Base-by-base conservation (phyloP, 2,797 vertebrate species). In the Pogonophryne albipinna region DNA sequence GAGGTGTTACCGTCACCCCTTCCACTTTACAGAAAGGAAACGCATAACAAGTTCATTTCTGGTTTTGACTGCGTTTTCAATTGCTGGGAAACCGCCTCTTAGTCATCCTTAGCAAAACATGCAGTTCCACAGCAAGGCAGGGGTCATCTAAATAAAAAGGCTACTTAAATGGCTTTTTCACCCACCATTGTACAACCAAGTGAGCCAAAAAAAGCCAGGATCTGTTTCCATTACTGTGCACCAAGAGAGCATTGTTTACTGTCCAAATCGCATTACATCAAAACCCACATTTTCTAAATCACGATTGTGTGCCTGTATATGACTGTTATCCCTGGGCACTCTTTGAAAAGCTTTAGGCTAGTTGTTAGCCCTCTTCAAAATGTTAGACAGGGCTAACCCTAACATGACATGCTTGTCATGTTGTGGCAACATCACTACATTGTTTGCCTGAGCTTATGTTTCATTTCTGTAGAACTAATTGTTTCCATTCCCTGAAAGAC, bases 21-120 rank as follows among this genome's bases (percentile, higher is more conserved):
- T 27, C 86, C 47, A 71, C 46, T 69, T 74, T 58, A 31, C 55
- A 69, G 8, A 55, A 80, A 82, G 88, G 87, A 91, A 88, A 84
- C 41, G 0, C 20, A 61, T 2, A 5, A 6, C 44, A 46, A 58
- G 15, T 60, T 79, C 3, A 65, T 53, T 66, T 71, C 58, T 78
- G 67, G 34, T 67, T 38, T 38, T 46, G 3, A 62, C 60, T 56
- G 34, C 34, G 1, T 74, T 59, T 79, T 71, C 61, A 71, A 3
- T 50, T 82, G 69, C 71, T 65, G 63, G 74, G 84, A 85, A 89
- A 71, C 71, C 2, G 34, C 34, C 64, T 74, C 79, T 81, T 84
- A 86, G 80, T 89, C 84, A 84, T 80, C 80, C 71, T 66, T 52
- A 53, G 80, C 55, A 66, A 78, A 85, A 74, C 80, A 75, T 76